Evolutionary conservation across 2,888 invertebrate genomes (phyloP), one percentile per base, ranked within the genome.

Genomic region (Andrena praecox): DNA sequence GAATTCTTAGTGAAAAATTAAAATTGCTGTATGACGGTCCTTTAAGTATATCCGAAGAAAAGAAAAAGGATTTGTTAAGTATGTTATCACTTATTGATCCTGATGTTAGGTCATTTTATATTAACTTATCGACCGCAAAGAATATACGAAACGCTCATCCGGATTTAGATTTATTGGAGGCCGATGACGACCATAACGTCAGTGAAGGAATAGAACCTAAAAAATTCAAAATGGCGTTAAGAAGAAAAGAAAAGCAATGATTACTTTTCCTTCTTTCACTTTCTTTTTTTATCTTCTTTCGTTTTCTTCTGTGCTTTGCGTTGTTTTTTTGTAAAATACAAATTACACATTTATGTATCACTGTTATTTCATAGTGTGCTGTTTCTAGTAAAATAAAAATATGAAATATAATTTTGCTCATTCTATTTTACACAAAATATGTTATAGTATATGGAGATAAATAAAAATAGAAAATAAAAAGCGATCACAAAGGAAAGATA

Each of bases 381-480:
- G n/a, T n/a, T 50, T 50, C 50, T 50, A 50, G 50, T 50, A n/a
- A 50, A 50, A 50, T n/a, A n/a, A 80, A 12, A 35, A 16, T 3
- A 35, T 35, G 8, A 35, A 35, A 35, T 35, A 35, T 35, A 20
- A 20, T 20, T 20, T 20, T 20, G 20, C 20, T 20, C 20, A 20
- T 20, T 20, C 0, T 20, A 20, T 20, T 20, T 20, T 20, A 20
- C 20, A 20, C 20, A 20, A 20, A 20, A 20, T 20, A 20, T 20
- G 20, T 20, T 20, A 20, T 20, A 20, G 20, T 20, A 20, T 20
- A 20, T 20, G 20, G 0, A 20, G 20, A 20, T 20, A 20, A 20
- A 20, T 20, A 20, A 20, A 20, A 20, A 20, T 20, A 20, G 20
- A 20, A 20, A 20, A 20, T 20, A 20, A 20, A 20, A 20, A 20